Base-by-base conservation (phyloP, 2,113 vertebrate genomes). In the Dicerorhinus sumatrensis region DNA sequence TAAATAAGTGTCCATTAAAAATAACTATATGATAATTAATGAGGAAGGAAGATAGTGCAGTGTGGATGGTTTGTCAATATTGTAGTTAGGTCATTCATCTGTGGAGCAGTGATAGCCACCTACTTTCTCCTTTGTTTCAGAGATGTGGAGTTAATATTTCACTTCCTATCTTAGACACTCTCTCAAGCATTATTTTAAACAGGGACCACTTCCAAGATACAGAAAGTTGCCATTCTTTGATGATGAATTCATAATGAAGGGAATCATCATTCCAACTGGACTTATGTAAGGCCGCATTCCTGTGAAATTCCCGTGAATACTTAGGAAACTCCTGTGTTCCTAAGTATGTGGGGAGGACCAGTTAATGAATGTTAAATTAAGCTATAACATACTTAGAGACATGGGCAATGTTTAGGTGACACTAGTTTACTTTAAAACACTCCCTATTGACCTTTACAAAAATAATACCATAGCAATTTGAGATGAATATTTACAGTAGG, bases 371-470 rank as follows among this genome's bases (percentile, higher is more conserved):
- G 79, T 56, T 94, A 95, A 96, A 97, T 97, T 93, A 97, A 96
- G 83, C 95, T 92, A 82, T 93, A 97, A 90, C 75, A 62, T 81
- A 98, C 58, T 97, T 90, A 11, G 25, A 96, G 67, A 80, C n/a
- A 72, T 0, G 2, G 58, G 54, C 1, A 0, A 67, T 16, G 33
- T 9, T 8, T 81, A 86, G 29, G 12, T 94, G 87, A 86, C 33
- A 27, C 1, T 18, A 83, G 54, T 96, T 98, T 98, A 96, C 79
- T 97, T 98, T 94, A 80, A 96, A 95, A 94, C 60, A 91, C 69
- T 98, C 89, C 88, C 86, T 75, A 80, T 8, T 98, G 96, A 97
- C 92, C 96, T 98, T 98, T 98, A 31, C 69, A 94, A 91, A 96
- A 54, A 33, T 72, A 96, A 96, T 77, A 96, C 12, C 42, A 96